Conservation (phyloP, 2,888 invertebrate species). For the Drosophila dives region DNA sequence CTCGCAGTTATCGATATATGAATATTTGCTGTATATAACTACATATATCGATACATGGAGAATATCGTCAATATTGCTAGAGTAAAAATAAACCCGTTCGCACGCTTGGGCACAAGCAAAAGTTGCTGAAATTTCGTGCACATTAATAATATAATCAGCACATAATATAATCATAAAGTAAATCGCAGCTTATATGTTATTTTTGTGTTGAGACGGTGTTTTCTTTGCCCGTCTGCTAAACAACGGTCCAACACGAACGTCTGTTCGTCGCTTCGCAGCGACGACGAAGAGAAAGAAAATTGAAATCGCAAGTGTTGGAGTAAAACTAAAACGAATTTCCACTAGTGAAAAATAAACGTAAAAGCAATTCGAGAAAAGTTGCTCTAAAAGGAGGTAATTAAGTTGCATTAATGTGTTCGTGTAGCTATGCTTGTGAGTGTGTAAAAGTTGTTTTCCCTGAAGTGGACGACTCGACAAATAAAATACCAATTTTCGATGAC, state of each 20-base stretch:
- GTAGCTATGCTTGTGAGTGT: slow-evolving; percentile 15
- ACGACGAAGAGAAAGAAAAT: slow-evolving; percentile 41
- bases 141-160: slow-evolving; percentile 4
- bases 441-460: slow-evolving; percentile 76
- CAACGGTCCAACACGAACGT: slow-evolving; percentile 34
- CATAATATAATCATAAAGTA: slow-evolving; percentile 17
- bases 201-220: slow-evolving; percentile 24
- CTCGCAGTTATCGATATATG: slow-evolving; percentile 4
- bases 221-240: slow-evolving; percentile 12
- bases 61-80: slow-evolving; percentile 22
- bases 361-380: slow-evolving; percentile 60
- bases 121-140: slow-evolving; percentile 22
- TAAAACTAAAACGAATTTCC: slow-evolving; percentile 58
- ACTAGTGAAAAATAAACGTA: slow-evolving; percentile 57
- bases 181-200: slow-evolving; percentile 9
- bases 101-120: slow-evolving; percentile 15
- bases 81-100: slow-evolving; percentile 32
- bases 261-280: slow-evolving; percentile 47
- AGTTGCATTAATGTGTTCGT: slow-evolving; percentile 42
- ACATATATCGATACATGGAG: not conserved
- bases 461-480: slow-evolving; percentile 46
- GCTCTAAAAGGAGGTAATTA: slow-evolving; percentile 70
- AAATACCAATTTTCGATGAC: slow-evolving; percentile 70
- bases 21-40: not conserved
- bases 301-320: slow-evolving; percentile 48